Percentiles rank a stretch among this genome's conserved stretches.
Evolutionary conservation across 2,797 vertebrate species (phyloP).

Genomic region (Schizopygopsis malacanthus): DNA sequence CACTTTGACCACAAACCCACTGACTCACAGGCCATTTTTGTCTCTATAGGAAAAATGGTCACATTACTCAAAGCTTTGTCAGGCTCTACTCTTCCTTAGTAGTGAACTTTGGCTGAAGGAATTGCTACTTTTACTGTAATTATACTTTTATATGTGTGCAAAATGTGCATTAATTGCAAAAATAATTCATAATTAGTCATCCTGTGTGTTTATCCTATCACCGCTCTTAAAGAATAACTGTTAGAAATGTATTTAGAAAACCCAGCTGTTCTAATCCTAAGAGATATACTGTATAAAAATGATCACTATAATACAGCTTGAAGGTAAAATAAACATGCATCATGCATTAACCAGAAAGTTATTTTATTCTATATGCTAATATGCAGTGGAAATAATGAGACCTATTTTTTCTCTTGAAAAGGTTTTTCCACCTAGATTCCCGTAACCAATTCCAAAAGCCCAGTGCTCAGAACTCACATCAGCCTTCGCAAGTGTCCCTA

Average conservation of each 20-base stretch:
- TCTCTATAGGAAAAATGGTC: constrained; percentile 21
- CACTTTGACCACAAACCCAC: constrained; percentile 5
- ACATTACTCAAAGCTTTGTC: constrained; percentile 16
- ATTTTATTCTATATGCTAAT: not conserved
- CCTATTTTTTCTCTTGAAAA: constrained; percentile 7
- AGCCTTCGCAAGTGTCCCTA: constrained; percentile 37
- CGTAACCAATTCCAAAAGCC: constrained; percentile 33
- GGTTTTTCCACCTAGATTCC: constrained; percentile 35
- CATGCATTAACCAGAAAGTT: constrained; percentile 5
- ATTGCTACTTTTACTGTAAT: not conserved
- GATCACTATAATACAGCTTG: not conserved
- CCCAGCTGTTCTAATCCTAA: constrained; percentile 2
- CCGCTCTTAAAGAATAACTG: not conserved
- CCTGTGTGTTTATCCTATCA: not conserved
- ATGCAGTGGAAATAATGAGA: constrained; percentile 11
- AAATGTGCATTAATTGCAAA: not conserved
- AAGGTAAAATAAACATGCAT: constrained; percentile 4
- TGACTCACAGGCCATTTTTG: constrained; percentile 18
- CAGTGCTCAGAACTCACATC: constrained; percentile 32
- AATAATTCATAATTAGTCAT: not conserved
- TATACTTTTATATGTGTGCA: not conserved
- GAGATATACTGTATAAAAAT: not conserved
- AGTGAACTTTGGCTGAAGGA: not conserved
- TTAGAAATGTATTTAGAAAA: constrained; percentile 23
- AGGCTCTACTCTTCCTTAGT: not conserved